These are phyloP conservation scores for Rousettus madagascariensis DNA, from an alignment of 2,797 vertebrate genomes.

Conservation along the genomic window DNA sequence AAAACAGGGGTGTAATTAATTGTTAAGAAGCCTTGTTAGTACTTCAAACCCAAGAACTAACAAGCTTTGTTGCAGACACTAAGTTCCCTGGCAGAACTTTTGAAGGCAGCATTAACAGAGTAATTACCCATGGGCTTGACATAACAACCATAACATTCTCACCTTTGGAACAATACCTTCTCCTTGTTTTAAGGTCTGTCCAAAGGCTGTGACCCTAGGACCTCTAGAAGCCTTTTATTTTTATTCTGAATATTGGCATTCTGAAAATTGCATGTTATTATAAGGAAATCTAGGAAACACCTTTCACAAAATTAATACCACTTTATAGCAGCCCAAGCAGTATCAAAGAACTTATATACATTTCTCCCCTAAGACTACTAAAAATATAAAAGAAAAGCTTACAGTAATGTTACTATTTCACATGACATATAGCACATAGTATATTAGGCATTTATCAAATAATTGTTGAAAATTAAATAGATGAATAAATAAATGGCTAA, in stretches of 20 bases:
- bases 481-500: neutral
- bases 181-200: neutral
- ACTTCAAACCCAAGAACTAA: constrained; percentile 30
- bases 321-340: neutral
- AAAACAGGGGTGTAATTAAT: constrained; percentile 73
- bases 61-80: neutral
- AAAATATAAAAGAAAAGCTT: neutral
- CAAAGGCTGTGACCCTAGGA: neutral
- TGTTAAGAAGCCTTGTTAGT: constrained; percentile 73
- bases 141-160: neutral
- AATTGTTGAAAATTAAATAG: neutral
- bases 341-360: neutral
- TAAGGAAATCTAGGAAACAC: neutral
- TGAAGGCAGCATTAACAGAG: neutral
- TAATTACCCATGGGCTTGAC: neutral
- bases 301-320: neutral
- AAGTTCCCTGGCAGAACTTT: neutral
- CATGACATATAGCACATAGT: neutral
- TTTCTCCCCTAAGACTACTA: neutral
- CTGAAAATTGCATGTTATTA: constrained; percentile 17
- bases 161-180: neutral
- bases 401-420: neutral
- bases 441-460: neutral
- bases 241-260: neutral
- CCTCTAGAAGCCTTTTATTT: constrained; percentile 44